These are phyloP conservation scores for Idaea aversata DNA, from an alignment of 2,888 invertebrate genomes.

Conservation along the genomic window DNA sequence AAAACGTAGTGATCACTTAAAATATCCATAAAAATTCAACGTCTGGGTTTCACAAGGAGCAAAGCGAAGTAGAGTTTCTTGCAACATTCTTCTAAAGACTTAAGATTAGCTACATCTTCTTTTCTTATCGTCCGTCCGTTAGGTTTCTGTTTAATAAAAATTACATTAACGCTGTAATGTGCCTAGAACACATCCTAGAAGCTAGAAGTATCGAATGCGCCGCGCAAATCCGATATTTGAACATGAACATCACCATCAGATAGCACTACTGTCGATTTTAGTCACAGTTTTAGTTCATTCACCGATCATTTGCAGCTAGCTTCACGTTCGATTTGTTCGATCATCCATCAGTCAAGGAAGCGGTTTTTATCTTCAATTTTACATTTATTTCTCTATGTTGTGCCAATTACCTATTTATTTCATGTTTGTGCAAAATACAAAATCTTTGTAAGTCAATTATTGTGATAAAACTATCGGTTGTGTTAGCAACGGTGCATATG, in stretches of 20 bases:
- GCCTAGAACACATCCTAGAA: too few relatives aligned
- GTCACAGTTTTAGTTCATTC: constrained; percentile 1
- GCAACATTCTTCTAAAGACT: too few relatives aligned
- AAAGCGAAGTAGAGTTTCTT: too few relatives aligned
- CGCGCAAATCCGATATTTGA: background rate
- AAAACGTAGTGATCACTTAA: too few relatives aligned
- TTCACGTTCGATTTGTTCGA: constrained; percentile 71
- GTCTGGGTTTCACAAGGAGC: too few relatives aligned
- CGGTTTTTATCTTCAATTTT: constrained; percentile 69
- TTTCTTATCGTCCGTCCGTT: too few relatives aligned
- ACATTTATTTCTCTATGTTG: constrained; percentile 59
- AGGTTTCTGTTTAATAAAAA: too few relatives aligned
- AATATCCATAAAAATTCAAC: too few relatives aligned
- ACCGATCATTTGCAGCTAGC: constrained; percentile 50
- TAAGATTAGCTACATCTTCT: too few relatives aligned
- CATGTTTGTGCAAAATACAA: constrained; percentile 46
- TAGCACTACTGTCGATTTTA: background rate
- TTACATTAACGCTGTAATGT: too few relatives aligned
- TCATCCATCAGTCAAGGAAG: constrained; percentile 76
- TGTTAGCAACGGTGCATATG: constrained; percentile 75
- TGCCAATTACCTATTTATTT: constrained; percentile 59
- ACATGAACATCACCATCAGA: background rate
- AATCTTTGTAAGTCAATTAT: constrained; percentile 44
- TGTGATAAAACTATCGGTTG: constrained; percentile 48
- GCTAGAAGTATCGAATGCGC: background rate